Percentiles rank a stretch among this genome's conserved stretches.
Conservation (phyloP, 2,888 invertebrate genomes). For the Plebejus argus region DNA sequence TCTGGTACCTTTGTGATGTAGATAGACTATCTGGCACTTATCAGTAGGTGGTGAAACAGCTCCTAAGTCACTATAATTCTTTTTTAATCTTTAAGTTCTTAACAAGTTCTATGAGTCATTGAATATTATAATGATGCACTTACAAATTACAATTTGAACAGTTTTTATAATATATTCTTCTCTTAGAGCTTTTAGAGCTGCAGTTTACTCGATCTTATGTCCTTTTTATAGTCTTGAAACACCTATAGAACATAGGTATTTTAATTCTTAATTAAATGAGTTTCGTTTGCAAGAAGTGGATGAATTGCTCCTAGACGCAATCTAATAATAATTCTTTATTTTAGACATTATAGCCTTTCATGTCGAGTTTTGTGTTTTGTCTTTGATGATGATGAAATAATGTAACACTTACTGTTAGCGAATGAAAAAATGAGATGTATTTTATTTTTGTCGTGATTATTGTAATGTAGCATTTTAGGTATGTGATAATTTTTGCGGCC, state of each 20-base stretch:
- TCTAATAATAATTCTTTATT: too few species aligned
- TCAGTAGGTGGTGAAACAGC: too few species aligned
- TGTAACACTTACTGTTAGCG: neutral
- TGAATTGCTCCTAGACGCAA: too few species aligned
- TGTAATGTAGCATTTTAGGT: neutral
- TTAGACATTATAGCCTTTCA: too few species aligned
- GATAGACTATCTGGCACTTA: too few species aligned
- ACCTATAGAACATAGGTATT: neutral
- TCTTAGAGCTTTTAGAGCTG: neutral
- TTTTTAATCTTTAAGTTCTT: too few species aligned
- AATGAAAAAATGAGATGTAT: neutral
- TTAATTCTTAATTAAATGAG: neutral
- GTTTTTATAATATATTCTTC: neutral
- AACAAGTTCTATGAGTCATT: too few species aligned
- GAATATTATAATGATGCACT: neutral
- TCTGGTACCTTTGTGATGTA: neutral
- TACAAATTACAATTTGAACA: neutral
- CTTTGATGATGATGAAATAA: neutral
- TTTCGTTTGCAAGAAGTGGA: neutral
- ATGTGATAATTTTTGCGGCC: slow-evolving; percentile 1
- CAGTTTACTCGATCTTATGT: neutral
- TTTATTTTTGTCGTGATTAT: neutral
- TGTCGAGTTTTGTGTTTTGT: too few species aligned
- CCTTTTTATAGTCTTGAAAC: neutral
- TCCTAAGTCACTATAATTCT: neutral